Evolutionary conservation across 2,797 vertebrate genomes (phyloP), one percentile per base, ranked within the genome.

Genomic region (Mionectes olivaceus): DNA sequence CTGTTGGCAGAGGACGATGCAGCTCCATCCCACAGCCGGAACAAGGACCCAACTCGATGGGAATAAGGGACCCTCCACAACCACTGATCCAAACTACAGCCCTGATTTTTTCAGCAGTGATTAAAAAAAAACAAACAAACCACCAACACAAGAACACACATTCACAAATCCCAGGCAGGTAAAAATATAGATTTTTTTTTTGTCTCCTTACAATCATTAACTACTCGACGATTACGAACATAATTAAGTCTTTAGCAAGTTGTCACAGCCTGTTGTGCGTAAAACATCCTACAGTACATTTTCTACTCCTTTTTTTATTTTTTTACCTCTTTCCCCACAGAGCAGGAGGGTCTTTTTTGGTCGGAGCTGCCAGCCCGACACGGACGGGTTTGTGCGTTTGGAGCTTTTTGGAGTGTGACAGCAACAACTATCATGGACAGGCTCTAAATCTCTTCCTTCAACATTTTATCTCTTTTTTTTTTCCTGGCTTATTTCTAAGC

Each of bases 261-360:
- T 16, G 10, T 9, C 16, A 43, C 47, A 82, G 70, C 61, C 4
- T 41, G 13, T 79, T 96, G 91, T 94, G 95, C 19, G 28, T 81
- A 44, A 44, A 13, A 65, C 61, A 57, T 44, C 91, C 73, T 8
- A 60, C 73, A 91, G 76, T 13, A 13, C 49, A 4, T 49, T 37
- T 21, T 19, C 73, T 44, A 44, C 30, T 37, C 78, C 41, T 10
- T 7, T 7, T 18, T 13, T 10, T 5, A 13, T 6, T 10, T 9
- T 28, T 50, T 23, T 23, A 35, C 9, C 41, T 24, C 14, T 10
- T 17, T 28, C 49, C 50, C 14, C 3, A 0, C 28, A 11, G 71
- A 68, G 70, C 64, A 8, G 60, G 59, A 22, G 87, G 67, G 21
- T 22, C 6, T 49, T 49, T 35, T 63, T 65, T 16, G 4, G n/a